These are phyloP conservation scores for Bombyx mori DNA, from an alignment of 1,140 invertebrate species.

Conservation along the genomic window DNA sequence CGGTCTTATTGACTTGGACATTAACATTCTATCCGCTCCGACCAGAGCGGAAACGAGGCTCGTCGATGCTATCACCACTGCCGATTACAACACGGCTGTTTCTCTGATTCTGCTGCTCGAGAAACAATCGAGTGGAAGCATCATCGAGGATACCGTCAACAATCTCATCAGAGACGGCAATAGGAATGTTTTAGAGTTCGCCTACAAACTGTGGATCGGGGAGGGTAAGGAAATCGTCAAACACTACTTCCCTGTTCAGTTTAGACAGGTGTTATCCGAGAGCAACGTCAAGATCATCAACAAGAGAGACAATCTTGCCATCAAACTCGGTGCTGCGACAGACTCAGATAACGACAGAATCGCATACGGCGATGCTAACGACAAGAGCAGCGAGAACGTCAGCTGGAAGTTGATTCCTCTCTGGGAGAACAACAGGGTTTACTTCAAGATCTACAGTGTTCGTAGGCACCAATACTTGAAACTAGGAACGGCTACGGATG, in stretches of 20 bases:
- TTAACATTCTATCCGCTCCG: not conserved
- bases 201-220: not conserved
- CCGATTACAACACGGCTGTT: not conserved
- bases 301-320: not conserved
- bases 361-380: not conserved
- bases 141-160: slow-evolving; percentile 2
- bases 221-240: slow-evolving; percentile 2
- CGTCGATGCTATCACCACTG: not conserved
- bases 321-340: not conserved
- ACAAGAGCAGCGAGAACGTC: not conserved
- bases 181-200: not conserved
- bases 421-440: slow-evolving; percentile 2
- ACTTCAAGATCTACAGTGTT: slow-evolving; percentile 1
- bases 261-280: not conserved
- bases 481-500: not conserved
- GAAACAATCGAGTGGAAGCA: not conserved
- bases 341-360: not conserved
- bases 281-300: not conserved
- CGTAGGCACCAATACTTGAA: not conserved
- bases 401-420: slow-evolving; percentile 1
- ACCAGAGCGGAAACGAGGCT: too few relatives aligned
- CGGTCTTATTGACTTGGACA: too few relatives aligned
- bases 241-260: slow-evolving; percentile 2
- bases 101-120: not conserved
- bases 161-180: not conserved